phyloP scores from a whole-genome alignment of 2,797 vertebrate genomes.

The Micromesistius poutassou region DNA sequence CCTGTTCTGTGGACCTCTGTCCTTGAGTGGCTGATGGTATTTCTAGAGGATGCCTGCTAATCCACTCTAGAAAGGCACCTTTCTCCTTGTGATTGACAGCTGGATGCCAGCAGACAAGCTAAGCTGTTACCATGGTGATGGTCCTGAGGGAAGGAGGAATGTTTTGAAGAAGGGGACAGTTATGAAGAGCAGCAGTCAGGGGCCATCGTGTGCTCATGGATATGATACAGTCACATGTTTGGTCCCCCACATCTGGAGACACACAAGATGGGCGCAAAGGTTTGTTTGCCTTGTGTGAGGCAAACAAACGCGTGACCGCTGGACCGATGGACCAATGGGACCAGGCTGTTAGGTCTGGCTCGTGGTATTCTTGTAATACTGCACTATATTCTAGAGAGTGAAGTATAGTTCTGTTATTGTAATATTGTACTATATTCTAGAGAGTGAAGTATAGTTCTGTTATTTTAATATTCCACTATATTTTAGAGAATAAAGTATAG shows the following conservation, averaged over 20 bases:
- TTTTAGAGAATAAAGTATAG: too few relatives aligned
- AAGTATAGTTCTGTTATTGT: too few relatives aligned
- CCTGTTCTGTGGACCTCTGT: slow-evolving; percentile 42
- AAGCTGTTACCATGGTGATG: slow-evolving; percentile 45
- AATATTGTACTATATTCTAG: too few relatives aligned
- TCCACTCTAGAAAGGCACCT: slow-evolving; percentile 32
- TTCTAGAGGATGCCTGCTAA: slow-evolving; percentile 28
- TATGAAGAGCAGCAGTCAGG: slow-evolving; percentile 20
- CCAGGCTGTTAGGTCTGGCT: not conserved
- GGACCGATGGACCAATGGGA: not conserved
- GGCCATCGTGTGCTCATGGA: not conserved
- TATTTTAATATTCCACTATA: too few relatives aligned
- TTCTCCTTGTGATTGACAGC: slow-evolving; percentile 50
- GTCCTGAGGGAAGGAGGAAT: slow-evolving; percentile 12
- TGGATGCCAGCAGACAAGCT: slow-evolving; percentile 26
- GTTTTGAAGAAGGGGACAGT: not conserved
- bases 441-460: too few relatives aligned
- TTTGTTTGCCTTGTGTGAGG: not conserved
- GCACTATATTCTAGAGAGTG: too few relatives aligned
- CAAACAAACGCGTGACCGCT: not conserved
- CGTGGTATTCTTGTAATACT: too few relatives aligned
- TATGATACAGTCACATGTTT: not conserved
- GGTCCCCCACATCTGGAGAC: slow-evolving; percentile 5
- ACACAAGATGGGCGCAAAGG: slow-evolving; percentile 29
- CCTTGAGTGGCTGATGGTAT: slow-evolving; percentile 11